Percentiles rank a stretch among this genome's conserved stretches.
Evolutionary conservation across 2,888 invertebrate species (phyloP).

Genomic region (Drosophila neoperkinsi): DNA sequence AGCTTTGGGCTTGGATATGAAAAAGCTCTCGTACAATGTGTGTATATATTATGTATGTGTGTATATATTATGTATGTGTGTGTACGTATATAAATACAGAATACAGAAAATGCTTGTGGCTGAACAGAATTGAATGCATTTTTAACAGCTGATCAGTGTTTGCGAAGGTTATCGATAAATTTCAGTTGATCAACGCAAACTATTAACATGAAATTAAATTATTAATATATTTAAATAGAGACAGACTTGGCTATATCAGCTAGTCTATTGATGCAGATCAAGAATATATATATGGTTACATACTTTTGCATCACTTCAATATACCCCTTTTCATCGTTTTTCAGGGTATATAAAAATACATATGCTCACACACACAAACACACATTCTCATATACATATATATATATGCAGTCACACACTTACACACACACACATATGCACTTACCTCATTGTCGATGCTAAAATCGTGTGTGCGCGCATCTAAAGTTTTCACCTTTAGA

Average conservation of each 20-base stretch:
- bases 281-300: background rate
- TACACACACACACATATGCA: conserved; percentile 57
- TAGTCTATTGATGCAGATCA: background rate
- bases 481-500: conserved; percentile 95
- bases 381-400: background rate
- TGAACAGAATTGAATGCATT: background rate
- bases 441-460: conserved; percentile 94
- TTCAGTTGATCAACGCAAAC: background rate
- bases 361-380: conserved; percentile 14
- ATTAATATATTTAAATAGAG: background rate
- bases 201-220: background rate
- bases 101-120: background rate
- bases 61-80: background rate
- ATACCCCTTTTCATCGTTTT: background rate
- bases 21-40: background rate
- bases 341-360: conserved; percentile 6
- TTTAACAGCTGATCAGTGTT: background rate
- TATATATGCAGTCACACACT: conserved; percentile 1
- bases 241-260: background rate
- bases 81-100: background rate
- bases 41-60: background rate
- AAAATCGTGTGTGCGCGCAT: conserved; percentile 94
- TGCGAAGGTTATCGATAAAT: background rate
- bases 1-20: background rate
- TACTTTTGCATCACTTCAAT: background rate